Percentiles rank a stretch among this genome's conserved stretches.
Evolutionary conservation across 2,888 invertebrate genomes (phyloP).

Genomic region (Hylaea fasciaria): DNA sequence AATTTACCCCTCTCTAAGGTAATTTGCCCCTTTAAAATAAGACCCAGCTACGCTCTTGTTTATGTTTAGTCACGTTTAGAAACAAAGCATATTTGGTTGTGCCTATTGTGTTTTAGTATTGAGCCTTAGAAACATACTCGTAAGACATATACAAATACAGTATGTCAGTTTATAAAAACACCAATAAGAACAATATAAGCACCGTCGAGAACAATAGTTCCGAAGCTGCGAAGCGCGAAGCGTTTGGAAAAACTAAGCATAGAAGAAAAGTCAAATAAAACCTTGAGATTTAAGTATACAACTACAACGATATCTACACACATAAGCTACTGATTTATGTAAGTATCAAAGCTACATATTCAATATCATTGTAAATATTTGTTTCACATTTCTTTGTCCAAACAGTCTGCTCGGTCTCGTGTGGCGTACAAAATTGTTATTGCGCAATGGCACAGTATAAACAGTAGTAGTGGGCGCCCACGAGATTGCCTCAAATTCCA

Average conservation of each 20-base stretch:
- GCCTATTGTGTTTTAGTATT: background rate
- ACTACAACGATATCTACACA: background rate
- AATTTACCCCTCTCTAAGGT: background rate
- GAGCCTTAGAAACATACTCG: background rate
- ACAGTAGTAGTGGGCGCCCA: conserved; percentile 23
- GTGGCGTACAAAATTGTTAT: conserved; percentile 65
- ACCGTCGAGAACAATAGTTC: too few species aligned
- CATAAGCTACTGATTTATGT: background rate
- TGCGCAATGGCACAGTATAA: conserved; percentile 54
- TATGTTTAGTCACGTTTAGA: conserved; percentile 29
- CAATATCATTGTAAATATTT: conserved; percentile 45
- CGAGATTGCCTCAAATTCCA: conserved; percentile 47
- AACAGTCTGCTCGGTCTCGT: conserved; percentile 43
- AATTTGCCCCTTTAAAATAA: conserved; percentile 5
- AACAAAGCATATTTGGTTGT: conserved; percentile 16
- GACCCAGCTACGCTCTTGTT: conserved; percentile 8
- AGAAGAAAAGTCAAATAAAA: too few species aligned
- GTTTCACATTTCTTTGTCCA: conserved; percentile 53
- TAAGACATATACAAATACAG: too few species aligned
- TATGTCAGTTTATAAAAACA: too few species aligned
- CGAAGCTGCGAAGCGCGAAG: too few species aligned
- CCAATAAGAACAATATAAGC: too few species aligned
- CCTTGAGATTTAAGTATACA: too few species aligned
- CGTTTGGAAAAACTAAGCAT: background rate
- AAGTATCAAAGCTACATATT: conserved; percentile 1